Evolutionary conservation across 2,113 vertebrate genomes (phyloP).

Genomic region (Poeciliopsis retropinna): DNA sequence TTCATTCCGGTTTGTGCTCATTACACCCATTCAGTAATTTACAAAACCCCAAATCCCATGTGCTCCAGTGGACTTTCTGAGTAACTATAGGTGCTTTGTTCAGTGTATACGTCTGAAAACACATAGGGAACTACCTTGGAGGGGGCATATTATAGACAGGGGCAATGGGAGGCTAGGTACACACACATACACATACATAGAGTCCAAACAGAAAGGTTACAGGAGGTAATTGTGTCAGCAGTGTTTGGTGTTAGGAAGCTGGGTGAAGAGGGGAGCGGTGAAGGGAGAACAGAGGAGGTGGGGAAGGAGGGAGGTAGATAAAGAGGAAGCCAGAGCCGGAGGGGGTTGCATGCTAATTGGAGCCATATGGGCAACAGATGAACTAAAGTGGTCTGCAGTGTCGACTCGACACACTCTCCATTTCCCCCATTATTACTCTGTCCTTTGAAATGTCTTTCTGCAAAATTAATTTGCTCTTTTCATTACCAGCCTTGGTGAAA

Average conservation of each 20-base stretch:
- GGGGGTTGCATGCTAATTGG: slow-evolving; percentile 68
- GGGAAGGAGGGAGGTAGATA: slow-evolving; percentile 42
- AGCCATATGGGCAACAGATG: slow-evolving; percentile 74
- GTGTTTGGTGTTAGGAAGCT: slow-evolving; percentile 49
- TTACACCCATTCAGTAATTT: slow-evolving; percentile 53
- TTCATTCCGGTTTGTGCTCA: slow-evolving; percentile 47
- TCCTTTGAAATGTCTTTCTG: slow-evolving; percentile 18
- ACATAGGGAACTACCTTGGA: slow-evolving; percentile 50
- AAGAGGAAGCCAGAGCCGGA: slow-evolving; percentile 60
- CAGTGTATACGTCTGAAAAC: slow-evolving; percentile 53
- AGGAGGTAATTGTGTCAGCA: slow-evolving; percentile 73
- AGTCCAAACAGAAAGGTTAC: slow-evolving; percentile 48
- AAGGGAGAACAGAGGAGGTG: slow-evolving; percentile 47
- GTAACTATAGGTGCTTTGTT: slow-evolving; percentile 71
- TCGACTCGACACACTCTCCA: slow-evolving; percentile 20
- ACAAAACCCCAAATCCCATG: slow-evolving; percentile 41
- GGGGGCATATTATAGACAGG: slow-evolving; percentile 67
- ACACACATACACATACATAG: slow-evolving; percentile 35
- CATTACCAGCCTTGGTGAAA: not conserved
- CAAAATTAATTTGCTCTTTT: slow-evolving; percentile 8
- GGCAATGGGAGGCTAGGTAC: slow-evolving; percentile 59
- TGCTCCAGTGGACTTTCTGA: slow-evolving; percentile 37
- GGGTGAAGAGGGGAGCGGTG: slow-evolving; percentile 11
- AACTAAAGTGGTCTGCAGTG: slow-evolving; percentile 54
- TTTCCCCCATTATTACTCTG: slow-evolving; percentile 14